phyloP scores from a whole-genome alignment of 2,797 vertebrate species.

The Enteromius thamalakanensis region DNA sequence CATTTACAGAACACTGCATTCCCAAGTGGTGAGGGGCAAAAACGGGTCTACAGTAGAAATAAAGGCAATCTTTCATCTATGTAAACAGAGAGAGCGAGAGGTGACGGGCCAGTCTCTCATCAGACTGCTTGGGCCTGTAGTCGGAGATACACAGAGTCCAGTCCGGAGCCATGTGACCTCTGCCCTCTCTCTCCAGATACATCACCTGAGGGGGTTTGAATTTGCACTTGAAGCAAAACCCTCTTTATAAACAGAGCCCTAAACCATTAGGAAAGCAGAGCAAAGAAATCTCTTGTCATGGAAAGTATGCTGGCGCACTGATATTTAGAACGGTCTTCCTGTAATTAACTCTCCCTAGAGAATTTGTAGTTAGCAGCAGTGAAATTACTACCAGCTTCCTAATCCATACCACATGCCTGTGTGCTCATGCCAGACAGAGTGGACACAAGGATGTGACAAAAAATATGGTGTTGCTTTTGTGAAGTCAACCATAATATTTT shows the following conservation, averaged over 20 bases:
- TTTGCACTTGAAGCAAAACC: conserved; percentile 69
- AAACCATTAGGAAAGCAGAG: conserved; percentile 78
- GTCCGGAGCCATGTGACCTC: conserved; percentile 39
- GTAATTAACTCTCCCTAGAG: conserved; percentile 99
- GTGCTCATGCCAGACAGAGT: conserved; percentile 74
- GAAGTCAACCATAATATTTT: conserved; percentile 11
- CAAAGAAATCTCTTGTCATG: conserved; percentile 91
- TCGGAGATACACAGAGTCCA: conserved; percentile 45
- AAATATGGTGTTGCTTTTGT: conserved; percentile 51
- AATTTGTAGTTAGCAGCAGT: conserved; percentile 98
- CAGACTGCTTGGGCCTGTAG: conserved; percentile 19
- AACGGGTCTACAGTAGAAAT: conserved; percentile 59
- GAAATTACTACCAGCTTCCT: conserved; percentile 99
- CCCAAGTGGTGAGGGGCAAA: conserved; percentile 70
- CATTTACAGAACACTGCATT: conserved; percentile 80
- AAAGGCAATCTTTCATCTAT: conserved; percentile 63
- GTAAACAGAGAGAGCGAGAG: conserved; percentile 69
- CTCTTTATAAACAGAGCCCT: conserved; percentile 65
- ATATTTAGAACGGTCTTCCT: conserved; percentile 99
- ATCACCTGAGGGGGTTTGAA: conserved; percentile 69
- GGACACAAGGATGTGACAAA: conserved; percentile 71
- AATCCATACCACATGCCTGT: conserved; percentile 96
- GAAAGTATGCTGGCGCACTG: conserved; percentile 94
- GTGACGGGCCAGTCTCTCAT: conserved; percentile 39
- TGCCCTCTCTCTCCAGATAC: conserved; percentile 45